Conservation (phyloP, 2,113 vertebrate genomes). For the Climacteris rufus region DNA sequence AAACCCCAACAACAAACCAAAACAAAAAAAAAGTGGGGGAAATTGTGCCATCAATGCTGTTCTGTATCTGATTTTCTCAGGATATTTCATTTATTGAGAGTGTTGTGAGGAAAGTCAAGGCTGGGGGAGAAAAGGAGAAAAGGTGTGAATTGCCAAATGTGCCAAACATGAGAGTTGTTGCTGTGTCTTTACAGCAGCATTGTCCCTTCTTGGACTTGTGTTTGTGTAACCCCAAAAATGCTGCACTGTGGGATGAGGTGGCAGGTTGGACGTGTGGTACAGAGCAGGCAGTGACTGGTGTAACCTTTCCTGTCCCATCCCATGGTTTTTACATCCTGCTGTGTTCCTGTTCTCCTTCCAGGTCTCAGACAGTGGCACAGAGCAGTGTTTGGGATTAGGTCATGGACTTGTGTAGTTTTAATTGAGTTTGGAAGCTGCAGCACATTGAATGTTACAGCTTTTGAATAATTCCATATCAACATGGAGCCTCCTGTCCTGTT, state of each 20-base stretch:
- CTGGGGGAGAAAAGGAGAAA: neutral
- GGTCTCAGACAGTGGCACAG: neutral
- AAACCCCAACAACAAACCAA: fast-evolving
- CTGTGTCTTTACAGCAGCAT: fast-evolving
- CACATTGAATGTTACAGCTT: neutral
- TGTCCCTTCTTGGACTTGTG: neutral
- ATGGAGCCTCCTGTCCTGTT: neutral
- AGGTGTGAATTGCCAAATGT: neutral
- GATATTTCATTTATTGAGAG: neutral
- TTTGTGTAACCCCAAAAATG: neutral
- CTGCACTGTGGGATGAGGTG: neutral
- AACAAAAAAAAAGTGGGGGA: fast-evolving
- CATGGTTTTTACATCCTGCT: neutral
- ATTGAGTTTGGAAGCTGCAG: neutral
- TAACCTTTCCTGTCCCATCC: neutral
- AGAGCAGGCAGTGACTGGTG: neutral
- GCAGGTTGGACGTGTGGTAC: fast-evolving
- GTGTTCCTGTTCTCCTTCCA: neutral
- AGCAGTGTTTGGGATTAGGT: neutral
- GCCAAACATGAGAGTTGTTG: neutral
- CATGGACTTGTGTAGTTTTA: neutral
- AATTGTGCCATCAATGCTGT: neutral
- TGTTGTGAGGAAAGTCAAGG: neutral
- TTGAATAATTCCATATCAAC: neutral
- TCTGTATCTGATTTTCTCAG: neutral